Conservation (phyloP, 2,888 invertebrate species). For the Eurois occulta region DNA sequence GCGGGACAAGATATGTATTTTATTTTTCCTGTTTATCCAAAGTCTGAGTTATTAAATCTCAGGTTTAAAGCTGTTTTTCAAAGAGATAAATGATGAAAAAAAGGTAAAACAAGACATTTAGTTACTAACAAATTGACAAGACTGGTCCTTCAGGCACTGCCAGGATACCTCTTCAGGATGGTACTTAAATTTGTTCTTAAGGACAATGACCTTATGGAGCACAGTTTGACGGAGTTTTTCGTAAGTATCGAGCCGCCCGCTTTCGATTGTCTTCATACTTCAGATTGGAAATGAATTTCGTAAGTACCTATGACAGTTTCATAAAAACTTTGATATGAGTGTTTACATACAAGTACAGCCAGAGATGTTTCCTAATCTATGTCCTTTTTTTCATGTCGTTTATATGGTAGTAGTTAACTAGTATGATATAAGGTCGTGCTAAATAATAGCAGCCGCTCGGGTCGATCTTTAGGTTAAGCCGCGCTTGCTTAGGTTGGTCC, state of each 20-base stretch:
- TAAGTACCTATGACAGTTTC: background rate
- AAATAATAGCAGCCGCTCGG: too few relatives aligned
- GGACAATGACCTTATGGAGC: background rate
- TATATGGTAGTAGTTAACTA: background rate
- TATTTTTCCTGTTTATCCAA: background rate
- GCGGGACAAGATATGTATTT: slow-evolving; percentile 20
- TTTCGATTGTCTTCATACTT: background rate
- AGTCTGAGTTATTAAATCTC: slow-evolving; percentile 4
- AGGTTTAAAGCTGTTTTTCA: background rate
- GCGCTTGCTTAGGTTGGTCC: too few relatives aligned
- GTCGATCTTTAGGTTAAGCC: too few relatives aligned
- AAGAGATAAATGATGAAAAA: background rate
- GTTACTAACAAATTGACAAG: background rate
- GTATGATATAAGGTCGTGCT: background rate
- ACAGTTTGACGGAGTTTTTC: background rate
- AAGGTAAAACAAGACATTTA: background rate
- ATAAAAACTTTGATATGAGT: background rate
- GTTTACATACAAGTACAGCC: background rate
- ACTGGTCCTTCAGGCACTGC: background rate
- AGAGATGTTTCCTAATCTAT: background rate
- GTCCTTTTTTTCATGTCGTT: background rate
- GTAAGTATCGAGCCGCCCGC: background rate
- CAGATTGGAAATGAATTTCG: background rate
- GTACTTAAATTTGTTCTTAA: background rate
- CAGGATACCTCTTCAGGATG: background rate